These are phyloP conservation scores for Platysternon megacephalum DNA, from an alignment of 2,113 vertebrate species.

Conservation along the genomic window DNA sequence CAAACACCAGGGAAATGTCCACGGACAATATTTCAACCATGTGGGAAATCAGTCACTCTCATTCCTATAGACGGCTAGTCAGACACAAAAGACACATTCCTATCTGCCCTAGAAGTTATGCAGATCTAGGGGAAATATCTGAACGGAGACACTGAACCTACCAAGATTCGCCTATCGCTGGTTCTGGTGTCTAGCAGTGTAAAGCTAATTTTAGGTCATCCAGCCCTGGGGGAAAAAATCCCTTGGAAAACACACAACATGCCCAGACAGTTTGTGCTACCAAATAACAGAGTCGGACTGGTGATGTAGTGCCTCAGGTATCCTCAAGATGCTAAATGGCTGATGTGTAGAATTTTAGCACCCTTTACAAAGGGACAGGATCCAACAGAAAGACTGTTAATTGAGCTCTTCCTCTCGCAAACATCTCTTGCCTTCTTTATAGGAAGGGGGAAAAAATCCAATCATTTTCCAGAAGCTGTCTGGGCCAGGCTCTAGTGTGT, in stretches of 20 bases:
- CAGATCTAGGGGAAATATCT: background rate
- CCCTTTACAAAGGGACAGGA: background rate
- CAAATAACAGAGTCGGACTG: background rate
- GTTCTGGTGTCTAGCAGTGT: background rate
- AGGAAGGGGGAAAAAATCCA: background rate
- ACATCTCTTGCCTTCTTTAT: background rate
- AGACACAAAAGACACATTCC: accelerated
- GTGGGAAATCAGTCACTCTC: background rate
- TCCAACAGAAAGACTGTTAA: background rate
- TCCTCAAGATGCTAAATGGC: conserved; percentile 48
- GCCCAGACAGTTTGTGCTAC: background rate
- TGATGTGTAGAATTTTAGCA: background rate
- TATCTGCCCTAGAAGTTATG: background rate
- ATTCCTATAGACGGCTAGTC: background rate
- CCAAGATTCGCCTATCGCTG: background rate
- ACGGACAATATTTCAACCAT: background rate
- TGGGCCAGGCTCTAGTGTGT: background rate
- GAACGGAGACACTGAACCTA: background rate
- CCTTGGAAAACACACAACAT: background rate
- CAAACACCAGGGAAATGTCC: background rate
- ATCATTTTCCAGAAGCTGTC: background rate
- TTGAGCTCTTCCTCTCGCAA: background rate
- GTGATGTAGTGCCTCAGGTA: background rate
- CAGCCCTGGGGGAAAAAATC: background rate
- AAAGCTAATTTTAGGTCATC: background rate